Evolutionary conservation across 2,888 invertebrate genomes (phyloP).

Genomic region (Patella ulyssiponensis): DNA sequence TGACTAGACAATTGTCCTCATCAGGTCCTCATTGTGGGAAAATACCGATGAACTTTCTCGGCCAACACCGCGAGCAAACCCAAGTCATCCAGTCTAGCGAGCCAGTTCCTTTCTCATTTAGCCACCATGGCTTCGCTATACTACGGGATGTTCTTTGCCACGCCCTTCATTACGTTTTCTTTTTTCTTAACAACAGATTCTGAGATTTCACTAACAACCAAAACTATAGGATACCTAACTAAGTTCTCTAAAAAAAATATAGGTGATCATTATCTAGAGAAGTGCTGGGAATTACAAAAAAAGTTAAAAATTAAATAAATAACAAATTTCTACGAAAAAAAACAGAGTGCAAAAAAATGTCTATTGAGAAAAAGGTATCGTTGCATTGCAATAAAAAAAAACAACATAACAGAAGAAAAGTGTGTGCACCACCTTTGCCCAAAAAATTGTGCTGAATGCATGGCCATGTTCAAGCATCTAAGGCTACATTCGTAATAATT

Average conservation of each 20-base stretch:
- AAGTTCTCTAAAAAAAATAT: neutral
- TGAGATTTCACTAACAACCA: neutral
- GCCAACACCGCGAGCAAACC: too few species aligned
- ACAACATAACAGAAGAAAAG: neutral
- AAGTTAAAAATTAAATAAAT: neutral
- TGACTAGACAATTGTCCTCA: too few species aligned
- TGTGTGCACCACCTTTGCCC: neutral
- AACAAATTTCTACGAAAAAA: slow-evolving; percentile 1
- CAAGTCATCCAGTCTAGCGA: too few species aligned
- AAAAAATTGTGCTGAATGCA: slow-evolving; percentile 1
- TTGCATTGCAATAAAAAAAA: neutral
- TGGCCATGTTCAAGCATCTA: slow-evolving; percentile 1
- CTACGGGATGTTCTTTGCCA: too few species aligned
- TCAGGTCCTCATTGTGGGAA: too few species aligned
- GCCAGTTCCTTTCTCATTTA: too few species aligned
- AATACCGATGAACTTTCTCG: too few species aligned
- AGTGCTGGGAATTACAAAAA: slow-evolving; percentile 11
- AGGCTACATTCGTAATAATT: neutral
- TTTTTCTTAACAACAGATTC: neutral
- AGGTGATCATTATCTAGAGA: neutral
- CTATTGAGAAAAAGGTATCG: slow-evolving; percentile 3
- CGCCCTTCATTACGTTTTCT: too few species aligned
- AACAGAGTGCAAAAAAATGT: slow-evolving; percentile 3
- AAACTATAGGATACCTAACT: slow-evolving; percentile 5
- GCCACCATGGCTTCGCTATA: too few species aligned